Percentiles rank a stretch among this genome's conserved stretches.
Conservation (phyloP, 2,888 invertebrate genomes). For the Orthosia incerta region DNA sequence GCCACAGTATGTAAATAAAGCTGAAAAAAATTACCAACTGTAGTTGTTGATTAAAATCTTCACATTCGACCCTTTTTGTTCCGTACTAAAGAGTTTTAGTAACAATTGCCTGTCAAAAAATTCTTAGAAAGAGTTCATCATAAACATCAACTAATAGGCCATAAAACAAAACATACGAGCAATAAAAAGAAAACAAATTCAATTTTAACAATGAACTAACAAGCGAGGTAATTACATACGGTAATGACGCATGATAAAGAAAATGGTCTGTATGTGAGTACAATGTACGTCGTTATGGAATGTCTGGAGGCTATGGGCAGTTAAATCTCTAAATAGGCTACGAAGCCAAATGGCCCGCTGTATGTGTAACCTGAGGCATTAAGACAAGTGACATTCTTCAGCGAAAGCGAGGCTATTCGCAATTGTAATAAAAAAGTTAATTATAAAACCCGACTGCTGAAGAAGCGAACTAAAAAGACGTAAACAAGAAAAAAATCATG, state of each 20-base stretch:
- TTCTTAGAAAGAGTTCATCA: neutral
- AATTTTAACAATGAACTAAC: conserved; percentile 60
- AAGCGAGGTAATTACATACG: conserved; percentile 50
- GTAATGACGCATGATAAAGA: conserved; percentile 58
- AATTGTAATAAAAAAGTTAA: no score
- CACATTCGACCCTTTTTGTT: neutral
- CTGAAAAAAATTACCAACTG: neutral
- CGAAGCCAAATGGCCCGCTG: no score
- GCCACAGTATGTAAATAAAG: neutral
- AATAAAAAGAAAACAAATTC: conserved; percentile 57
- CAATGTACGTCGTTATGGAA: conserved; percentile 26
- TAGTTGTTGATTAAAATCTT: neutral
- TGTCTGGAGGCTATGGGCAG: neutral
- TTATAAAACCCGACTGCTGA: no score
- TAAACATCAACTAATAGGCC: conserved; percentile 36
- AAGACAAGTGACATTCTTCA: no score
- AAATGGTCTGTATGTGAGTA: conserved; percentile 45
- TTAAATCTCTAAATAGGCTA: neutral
- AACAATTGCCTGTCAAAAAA: neutral
- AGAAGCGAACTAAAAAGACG: no score
- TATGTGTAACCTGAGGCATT: no score
- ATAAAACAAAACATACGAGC: conserved; percentile 39
- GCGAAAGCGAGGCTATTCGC: no score
- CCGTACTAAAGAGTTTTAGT: neutral
- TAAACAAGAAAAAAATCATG: no score